phyloP scores from a whole-genome alignment of 2,888 invertebrate genomes.

The Drosophila helvetica region DNA sequence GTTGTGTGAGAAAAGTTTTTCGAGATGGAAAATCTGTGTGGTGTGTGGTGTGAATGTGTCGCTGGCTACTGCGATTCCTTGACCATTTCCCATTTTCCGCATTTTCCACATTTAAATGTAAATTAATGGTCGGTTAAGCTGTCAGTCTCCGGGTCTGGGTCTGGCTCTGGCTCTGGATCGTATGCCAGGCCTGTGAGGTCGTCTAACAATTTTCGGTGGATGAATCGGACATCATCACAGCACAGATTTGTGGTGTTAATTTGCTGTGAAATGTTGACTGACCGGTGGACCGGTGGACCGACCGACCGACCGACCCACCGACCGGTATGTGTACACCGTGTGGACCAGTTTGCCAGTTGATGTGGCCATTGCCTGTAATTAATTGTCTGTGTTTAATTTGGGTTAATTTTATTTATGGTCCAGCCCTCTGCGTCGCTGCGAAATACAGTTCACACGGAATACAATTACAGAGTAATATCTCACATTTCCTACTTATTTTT shows the following conservation, averaged over 20 bases:
- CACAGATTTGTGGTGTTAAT: slow-evolving; percentile 75
- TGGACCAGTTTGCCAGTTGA: slow-evolving; percentile 46
- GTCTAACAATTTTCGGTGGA: slow-evolving; percentile 45
- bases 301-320: too few species aligned
- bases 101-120: slow-evolving; percentile 68
- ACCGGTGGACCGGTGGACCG: slow-evolving; percentile 40
- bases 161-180: too few species aligned
- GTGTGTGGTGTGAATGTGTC: slow-evolving; percentile 58
- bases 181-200: too few species aligned
- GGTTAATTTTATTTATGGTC: slow-evolving; percentile 79
- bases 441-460: slow-evolving; percentile 51
- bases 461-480: slow-evolving; percentile 71
- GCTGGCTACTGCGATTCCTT: slow-evolving; percentile 29
- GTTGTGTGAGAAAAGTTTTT: slow-evolving; percentile 40
- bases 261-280: slow-evolving; percentile 79
- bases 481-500: slow-evolving; percentile 43
- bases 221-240: slow-evolving; percentile 17
- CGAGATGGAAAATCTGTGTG: slow-evolving; percentile 36
- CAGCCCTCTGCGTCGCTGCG: slow-evolving; percentile 62
- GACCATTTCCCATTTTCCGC: slow-evolving; percentile 24
- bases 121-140: slow-evolving; percentile 80
- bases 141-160: slow-evolving; percentile 56
- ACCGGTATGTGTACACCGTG: not conserved
- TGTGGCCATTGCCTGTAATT: slow-evolving; percentile 65
- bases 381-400: slow-evolving; percentile 78